These are phyloP conservation scores for Lepidurus apus DNA, from an alignment of 1,140 invertebrate species.

Conservation along the genomic window DNA sequence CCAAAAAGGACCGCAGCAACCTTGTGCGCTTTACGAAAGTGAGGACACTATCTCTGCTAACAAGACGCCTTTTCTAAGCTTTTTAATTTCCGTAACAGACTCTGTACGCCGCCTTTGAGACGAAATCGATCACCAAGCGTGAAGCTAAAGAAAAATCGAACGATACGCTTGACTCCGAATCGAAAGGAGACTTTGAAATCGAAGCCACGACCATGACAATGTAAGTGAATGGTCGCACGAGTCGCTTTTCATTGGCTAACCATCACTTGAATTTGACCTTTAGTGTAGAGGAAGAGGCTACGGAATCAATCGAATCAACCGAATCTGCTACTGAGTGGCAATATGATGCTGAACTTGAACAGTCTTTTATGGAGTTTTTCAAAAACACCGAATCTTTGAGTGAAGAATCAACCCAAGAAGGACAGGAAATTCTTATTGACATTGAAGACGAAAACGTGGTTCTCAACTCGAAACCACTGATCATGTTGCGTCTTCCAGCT, in stretches of 20 bases:
- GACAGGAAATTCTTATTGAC: slow-evolving; percentile 17
- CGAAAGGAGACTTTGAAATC: neutral
- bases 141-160: neutral
- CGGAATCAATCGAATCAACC: slow-evolving; percentile 17
- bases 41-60: slow-evolving; percentile 7
- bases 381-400: neutral
- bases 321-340: neutral
- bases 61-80: neutral
- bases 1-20: slow-evolving; percentile 36
- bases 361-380: slow-evolving; percentile 30
- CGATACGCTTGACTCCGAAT: neutral
- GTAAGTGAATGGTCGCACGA: neutral
- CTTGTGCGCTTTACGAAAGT: slow-evolving; percentile 38
- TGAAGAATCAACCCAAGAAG: neutral
- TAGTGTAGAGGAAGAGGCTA: neutral
- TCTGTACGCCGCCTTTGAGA: slow-evolving; percentile 29
- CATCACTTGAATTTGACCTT: neutral
- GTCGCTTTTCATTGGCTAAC: neutral
- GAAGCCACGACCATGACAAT: slow-evolving; percentile 6
- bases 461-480: slow-evolving; percentile 31
- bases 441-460: slow-evolving; percentile 5
- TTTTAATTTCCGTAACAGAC: slow-evolving; percentile 10
- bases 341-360: neutral
- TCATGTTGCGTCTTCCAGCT: slow-evolving; percentile 38
- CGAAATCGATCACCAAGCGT: slow-evolving; percentile 27